Conservation (phyloP, 2,113 vertebrate species). For the Plotosus lineatus region DNA sequence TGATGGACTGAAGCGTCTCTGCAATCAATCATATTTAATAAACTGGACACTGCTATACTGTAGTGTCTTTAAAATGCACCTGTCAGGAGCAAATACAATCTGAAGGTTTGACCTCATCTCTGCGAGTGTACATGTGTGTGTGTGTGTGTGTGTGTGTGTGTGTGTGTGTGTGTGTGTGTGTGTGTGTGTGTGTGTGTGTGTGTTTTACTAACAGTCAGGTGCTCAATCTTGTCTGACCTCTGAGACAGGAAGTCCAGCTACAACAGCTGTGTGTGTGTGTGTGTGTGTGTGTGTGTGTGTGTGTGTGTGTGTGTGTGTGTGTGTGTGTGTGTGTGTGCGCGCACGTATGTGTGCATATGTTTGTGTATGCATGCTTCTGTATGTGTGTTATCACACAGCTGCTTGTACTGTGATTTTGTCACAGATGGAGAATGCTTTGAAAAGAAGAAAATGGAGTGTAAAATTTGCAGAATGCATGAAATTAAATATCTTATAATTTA, state of each 20-base stretch:
- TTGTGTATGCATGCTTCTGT: no score
- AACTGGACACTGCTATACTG: no score
- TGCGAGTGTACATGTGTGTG: not conserved
- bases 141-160: not conserved
- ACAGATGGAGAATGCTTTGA: not conserved
- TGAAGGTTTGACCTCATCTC: not conserved
- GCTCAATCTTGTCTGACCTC: not conserved
- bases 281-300: no score
- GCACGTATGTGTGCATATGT: no score
- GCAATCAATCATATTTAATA: no score
- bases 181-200: constrained; percentile 9
- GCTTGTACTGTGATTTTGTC: not conserved
- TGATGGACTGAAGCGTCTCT: no score
- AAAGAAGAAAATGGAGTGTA: not conserved
- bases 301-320: no score
- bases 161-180: not conserved
- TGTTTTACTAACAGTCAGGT: not conserved
- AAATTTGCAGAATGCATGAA: no score
- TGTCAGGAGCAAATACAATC: not conserved
- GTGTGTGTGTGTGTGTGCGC: no score
- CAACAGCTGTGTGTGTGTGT: not conserved
- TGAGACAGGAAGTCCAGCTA: not conserved
- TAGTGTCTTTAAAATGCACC: no score
- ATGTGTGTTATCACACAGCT: not conserved
- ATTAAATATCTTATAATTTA: no score